These are phyloP conservation scores for Papilio dardanus DNA, from an alignment of 1,140 invertebrate genomes.

Conservation along the genomic window DNA sequence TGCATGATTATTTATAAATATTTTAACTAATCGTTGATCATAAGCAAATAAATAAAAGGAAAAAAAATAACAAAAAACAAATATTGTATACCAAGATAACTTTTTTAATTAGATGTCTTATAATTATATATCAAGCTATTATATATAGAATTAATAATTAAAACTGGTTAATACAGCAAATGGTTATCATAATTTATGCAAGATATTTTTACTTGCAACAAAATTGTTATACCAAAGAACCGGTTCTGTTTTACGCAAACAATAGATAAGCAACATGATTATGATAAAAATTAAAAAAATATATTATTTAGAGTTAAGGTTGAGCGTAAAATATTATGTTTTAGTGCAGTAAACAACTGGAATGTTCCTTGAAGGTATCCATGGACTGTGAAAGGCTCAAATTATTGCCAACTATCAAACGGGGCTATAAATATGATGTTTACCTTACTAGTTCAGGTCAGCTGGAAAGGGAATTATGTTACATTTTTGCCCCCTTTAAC, in stretches of 20 bases:
- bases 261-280: not conserved
- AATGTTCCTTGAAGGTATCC: slow-evolving; percentile 87
- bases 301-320: slow-evolving; percentile 48
- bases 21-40: not conserved
- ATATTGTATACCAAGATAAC: too few relatives aligned
- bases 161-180: not conserved
- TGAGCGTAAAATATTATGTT: slow-evolving; percentile 77
- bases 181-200: not conserved
- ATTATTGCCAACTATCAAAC: slow-evolving; percentile 91
- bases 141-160: not conserved
- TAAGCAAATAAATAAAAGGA: not conserved
- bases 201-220: not conserved
- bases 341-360: slow-evolving; percentile 86
- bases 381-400: slow-evolving; percentile 90
- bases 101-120: not conserved
- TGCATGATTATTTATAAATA: not conserved
- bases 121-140: not conserved
- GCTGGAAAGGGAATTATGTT: slow-evolving; percentile 44
- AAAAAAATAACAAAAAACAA: not conserved
- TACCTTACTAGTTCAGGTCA: slow-evolving; percentile 94
- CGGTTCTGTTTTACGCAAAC: not conserved
- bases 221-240: not conserved
- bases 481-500: slow-evolving; percentile 34
- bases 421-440: slow-evolving; percentile 91
- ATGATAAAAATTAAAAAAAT: not conserved